Evolutionary conservation across 2,888 invertebrate species (phyloP).

Genomic region (Tortricodes alternella): DNA sequence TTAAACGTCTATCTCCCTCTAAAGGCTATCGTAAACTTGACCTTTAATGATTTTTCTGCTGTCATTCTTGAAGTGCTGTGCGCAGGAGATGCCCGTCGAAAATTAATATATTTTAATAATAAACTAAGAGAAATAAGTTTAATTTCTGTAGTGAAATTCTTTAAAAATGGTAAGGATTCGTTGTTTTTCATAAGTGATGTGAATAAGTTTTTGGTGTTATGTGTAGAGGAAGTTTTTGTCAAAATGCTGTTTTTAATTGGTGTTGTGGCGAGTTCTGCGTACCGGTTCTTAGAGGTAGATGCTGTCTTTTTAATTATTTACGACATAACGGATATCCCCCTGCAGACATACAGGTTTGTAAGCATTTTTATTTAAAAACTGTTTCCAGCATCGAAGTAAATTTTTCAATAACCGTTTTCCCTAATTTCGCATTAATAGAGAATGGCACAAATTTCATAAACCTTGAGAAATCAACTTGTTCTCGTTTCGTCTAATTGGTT

Average conservation of each 20-base stretch:
- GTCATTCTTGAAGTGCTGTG: constrained; percentile 54
- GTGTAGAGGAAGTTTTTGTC: constrained; percentile 6
- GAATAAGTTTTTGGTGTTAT: constrained; percentile 31
- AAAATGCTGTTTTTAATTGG: constrained; percentile 20
- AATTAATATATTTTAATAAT: constrained; percentile 34
- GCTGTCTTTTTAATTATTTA: constrained; percentile 16
- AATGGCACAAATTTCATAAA: not conserved
- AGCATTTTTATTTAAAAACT: too few relatives aligned
- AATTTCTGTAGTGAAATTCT: constrained; percentile 38
- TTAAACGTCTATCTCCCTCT: constrained; percentile 41
- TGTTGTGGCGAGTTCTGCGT: not conserved
- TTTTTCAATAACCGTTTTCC: too few relatives aligned
- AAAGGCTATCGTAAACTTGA: constrained; percentile 69
- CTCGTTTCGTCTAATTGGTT: not conserved
- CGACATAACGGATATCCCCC: constrained; percentile 17
- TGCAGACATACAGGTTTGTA: constrained; percentile 17
- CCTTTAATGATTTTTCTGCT: constrained; percentile 59
- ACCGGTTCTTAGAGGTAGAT: constrained; percentile 21
- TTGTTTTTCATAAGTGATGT: constrained; percentile 31
- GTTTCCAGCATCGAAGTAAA: too few relatives aligned
- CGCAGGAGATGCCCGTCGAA: constrained; percentile 50
- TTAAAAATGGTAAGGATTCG: constrained; percentile 45
- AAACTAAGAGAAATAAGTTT: constrained; percentile 45
- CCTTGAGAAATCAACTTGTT: not conserved
- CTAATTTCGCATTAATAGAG: not conserved